Evolutionary conservation across 2,888 invertebrate species (phyloP), one percentile per base, ranked within the genome.

Genomic region (Unio delphinus): DNA sequence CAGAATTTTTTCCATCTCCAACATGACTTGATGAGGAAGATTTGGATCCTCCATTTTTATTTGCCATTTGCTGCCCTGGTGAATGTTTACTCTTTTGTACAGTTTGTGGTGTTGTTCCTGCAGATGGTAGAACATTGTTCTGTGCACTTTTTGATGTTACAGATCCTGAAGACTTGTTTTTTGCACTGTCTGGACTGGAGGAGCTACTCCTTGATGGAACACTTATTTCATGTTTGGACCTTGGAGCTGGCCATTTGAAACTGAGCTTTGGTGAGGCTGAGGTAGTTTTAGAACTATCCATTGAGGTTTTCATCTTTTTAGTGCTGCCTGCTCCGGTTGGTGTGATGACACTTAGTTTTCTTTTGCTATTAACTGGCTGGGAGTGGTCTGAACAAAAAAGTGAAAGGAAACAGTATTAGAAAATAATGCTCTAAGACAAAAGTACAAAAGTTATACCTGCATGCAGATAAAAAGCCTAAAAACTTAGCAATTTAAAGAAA

Each of bases 241-340:
- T 73, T 34, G 74, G 74, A 6, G 74, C 71, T 18, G 74, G 72
- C 73, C 71, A 77, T 58, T 69, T 69, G 3, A 26, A 20, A 4
- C 61, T 66, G 30, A 68, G 34, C 55, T 66, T 72, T 26, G n/a
- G 56, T 17, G 58, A 18, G 55, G 66, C 15, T 57, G 11, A 57
- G 3, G 28, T 57, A 28, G 17, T 15, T 8, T 58, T 58, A 28
- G 28, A 34, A 23, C 26, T 54, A 28, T 72, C 58, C 17, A 55
- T 20, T 56, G 55, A 20, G 2, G 62, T 34, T 55, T 18, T 17
- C 60, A 34, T 56, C n/a, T 45, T 45, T 11, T 45, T 45, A 45
- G 1, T 45, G 45, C 45, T 45, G 11, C 45, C 11, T 11, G 45
- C 11, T 45, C 45, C 45, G 11, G 45, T 11, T 45, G 45, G 11